Evolutionary conservation across 2,113 vertebrate genomes (phyloP).

Genomic region (Chionodraco myersi): DNA sequence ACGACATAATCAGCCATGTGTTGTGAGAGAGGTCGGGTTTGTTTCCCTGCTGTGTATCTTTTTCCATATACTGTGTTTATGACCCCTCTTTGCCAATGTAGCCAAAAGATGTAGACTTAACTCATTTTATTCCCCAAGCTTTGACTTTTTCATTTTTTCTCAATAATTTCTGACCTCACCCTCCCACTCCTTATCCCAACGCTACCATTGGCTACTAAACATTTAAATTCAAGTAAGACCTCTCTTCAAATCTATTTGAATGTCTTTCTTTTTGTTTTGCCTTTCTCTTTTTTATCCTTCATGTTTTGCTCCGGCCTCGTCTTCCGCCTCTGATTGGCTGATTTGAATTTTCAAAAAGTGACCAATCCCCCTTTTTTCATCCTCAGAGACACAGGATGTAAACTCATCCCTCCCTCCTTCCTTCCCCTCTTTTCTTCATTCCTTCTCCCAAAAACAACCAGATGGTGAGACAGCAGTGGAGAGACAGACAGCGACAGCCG

Average conservation of each 20-base stretch:
- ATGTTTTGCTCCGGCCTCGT: not conserved
- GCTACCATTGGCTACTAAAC: not conserved
- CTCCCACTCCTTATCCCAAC: not conserved
- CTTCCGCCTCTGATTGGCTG: constrained; percentile 57
- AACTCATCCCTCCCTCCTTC: constrained; percentile 50
- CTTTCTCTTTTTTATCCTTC: not conserved
- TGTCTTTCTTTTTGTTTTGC: not conserved
- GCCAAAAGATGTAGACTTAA: constrained; percentile 32
- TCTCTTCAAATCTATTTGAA: constrained; percentile 18
- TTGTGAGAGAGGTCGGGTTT: constrained; percentile 45
- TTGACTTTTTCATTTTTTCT: not conserved
- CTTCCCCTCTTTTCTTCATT: constrained; percentile 41
- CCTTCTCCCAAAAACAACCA: constrained; percentile 64
- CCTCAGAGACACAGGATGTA: constrained; percentile 66
- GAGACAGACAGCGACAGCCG: constrained; percentile 76
- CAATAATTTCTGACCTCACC: constrained; percentile 2
- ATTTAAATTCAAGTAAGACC: constrained; percentile 31
- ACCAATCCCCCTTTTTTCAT: constrained; percentile 29
- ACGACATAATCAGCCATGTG: constrained; percentile 60
- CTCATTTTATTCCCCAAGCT: not conserved
- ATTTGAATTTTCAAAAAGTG: constrained; percentile 69
- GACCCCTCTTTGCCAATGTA: constrained; percentile 12
- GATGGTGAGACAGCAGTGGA: constrained; percentile 71
- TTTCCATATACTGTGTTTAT: constrained; percentile 20
- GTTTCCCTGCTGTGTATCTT: constrained; percentile 31